Percentiles rank a stretch among this genome's conserved stretches.
phyloP scores from a whole-genome alignment of 2,797 vertebrate species.

The Spinus olivaceus region DNA sequence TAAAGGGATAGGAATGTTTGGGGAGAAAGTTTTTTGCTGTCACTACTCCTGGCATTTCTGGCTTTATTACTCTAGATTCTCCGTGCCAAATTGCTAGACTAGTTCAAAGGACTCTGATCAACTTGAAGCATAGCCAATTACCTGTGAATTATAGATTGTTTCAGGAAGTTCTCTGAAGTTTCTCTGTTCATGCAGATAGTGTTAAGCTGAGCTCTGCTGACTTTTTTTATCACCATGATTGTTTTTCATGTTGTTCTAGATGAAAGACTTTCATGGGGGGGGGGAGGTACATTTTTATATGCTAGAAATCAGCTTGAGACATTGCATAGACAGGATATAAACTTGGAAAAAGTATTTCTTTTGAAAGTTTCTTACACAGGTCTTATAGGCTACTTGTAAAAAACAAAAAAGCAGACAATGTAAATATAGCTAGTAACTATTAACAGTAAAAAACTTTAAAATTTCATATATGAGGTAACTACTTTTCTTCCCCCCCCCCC shows the following conservation, averaged over 20 bases:
- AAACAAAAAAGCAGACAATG: accelerated
- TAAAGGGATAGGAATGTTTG: not conserved
- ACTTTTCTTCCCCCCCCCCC: not conserved
- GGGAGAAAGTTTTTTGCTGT: not conserved
- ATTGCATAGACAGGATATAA: not conserved
- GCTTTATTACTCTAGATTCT: not conserved
- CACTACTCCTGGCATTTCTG: not conserved
- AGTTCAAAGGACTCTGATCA: not conserved
- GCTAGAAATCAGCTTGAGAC: not conserved
- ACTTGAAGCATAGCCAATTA: not conserved
- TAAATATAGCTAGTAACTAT: not conserved
- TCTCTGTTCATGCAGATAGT: not conserved
- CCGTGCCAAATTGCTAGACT: not conserved
- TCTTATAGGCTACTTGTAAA: not conserved
- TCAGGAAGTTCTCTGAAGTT: not conserved
- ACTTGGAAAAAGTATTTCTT: not conserved
- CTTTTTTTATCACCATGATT: not conserved
- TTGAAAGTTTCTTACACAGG: not conserved
- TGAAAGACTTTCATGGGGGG: not conserved
- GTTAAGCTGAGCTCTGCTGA: not conserved
- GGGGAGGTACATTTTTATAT: not conserved
- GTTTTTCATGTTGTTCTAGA: not conserved
- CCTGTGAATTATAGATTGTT: not conserved
- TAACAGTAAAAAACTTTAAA: not conserved
- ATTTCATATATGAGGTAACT: not conserved